Evolutionary conservation across 2,113 vertebrate species (phyloP).

Genomic region (Nothocercus julius): DNA sequence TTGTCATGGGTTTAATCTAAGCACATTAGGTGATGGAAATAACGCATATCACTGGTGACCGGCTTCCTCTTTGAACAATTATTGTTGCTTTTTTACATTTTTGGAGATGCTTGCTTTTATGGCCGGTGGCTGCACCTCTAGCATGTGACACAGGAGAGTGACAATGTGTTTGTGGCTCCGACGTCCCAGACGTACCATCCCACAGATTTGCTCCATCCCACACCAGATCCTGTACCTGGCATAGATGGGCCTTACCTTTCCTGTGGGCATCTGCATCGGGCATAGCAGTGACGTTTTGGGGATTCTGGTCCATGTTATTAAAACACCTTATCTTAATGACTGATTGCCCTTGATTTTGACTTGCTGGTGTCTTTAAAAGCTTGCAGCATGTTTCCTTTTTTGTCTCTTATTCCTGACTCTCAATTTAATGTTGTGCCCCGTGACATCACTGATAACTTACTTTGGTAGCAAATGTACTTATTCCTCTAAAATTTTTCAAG

Average conservation of each 20-base stretch:
- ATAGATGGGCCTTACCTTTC: not conserved
- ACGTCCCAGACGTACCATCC: not conserved
- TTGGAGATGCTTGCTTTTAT: rapidly evolving
- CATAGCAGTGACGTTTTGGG: not conserved
- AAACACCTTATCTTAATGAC: not conserved
- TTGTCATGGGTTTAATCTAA: not conserved
- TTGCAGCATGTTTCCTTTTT: rapidly evolving
- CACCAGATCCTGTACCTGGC: rapidly evolving
- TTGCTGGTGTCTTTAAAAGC: not conserved
- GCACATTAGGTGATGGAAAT: not conserved
- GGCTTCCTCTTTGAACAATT: not conserved
- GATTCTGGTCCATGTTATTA: not conserved
- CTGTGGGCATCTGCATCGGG: not conserved
- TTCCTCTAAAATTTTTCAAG: not conserved
- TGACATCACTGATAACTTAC: not conserved
- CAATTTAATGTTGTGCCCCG: not conserved
- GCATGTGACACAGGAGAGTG: not conserved
- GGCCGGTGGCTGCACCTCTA: not conserved
- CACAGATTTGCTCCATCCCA: not conserved
- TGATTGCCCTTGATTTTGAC: not conserved
- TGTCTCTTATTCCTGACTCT: not conserved
- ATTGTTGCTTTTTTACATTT: not conserved
- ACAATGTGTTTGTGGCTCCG: not conserved
- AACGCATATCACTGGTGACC: not conserved
- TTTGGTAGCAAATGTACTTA: not conserved